phyloP scores from a whole-genome alignment of 2,113 vertebrate species.

The Gallinago jamesoni region DNA sequence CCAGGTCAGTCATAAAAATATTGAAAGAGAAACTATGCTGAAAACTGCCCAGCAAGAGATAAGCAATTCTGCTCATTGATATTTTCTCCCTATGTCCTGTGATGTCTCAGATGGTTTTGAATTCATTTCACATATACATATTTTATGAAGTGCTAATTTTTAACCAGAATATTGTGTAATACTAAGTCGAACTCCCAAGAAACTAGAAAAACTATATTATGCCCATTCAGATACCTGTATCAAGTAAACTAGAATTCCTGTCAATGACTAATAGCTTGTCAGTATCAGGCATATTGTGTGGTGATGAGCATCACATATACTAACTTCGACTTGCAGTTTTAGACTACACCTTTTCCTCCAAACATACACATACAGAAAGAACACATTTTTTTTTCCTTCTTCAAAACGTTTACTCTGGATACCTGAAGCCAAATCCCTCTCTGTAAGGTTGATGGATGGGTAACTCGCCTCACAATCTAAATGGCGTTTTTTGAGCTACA shows the following conservation, averaged over 20 bases:
- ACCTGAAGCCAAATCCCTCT: background rate
- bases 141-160: conserved; percentile 8
- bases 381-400: background rate
- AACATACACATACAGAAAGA: background rate
- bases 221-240: background rate
- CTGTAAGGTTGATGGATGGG: background rate
- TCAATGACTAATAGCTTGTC: background rate
- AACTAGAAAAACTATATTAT: background rate
- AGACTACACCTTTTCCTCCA: background rate
- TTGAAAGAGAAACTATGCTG: background rate
- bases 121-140: background rate
- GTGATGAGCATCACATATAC: background rate
- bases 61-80: background rate
- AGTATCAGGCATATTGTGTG: background rate
- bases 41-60: background rate
- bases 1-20: background rate
- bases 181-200: background rate
- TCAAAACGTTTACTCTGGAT: background rate
- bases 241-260: background rate
- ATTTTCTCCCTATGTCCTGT: background rate
- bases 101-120: background rate
- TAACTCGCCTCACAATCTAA: background rate
- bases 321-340: background rate
- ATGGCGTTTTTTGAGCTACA: background rate
- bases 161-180: background rate